A percentile compares a stretch with the other conserved stretches of the same genome.
Evolutionary conservation across 2,113 vertebrate genomes (phyloP).

Genomic region (Salvelinus sp.): DNA sequence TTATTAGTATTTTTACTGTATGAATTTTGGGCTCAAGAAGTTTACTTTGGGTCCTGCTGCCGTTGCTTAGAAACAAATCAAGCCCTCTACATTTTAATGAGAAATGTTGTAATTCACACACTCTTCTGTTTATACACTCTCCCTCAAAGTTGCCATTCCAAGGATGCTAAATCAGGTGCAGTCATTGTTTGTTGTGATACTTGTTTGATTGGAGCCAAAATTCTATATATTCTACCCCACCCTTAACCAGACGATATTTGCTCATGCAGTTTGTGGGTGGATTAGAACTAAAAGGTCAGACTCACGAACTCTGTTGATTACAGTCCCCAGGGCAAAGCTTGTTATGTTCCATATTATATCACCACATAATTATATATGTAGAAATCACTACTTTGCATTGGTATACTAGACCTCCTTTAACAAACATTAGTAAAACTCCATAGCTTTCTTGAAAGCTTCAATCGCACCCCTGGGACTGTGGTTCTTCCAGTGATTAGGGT

Average conservation of each 20-base stretch:
- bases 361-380: conserved; percentile 27
- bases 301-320: conserved; percentile 18
- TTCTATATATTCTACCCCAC: not conserved
- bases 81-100: conserved; percentile 52
- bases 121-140: conserved; percentile 40
- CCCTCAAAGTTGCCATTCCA: conserved; percentile 25
- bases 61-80: conserved; percentile 59
- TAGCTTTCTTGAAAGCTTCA: conserved; percentile 57
- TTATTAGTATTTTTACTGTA: too few relatives aligned
- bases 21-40: too few relatives aligned
- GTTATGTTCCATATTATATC: conserved; percentile 38
- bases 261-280: not conserved
- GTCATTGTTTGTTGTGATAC: not conserved
- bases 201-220: conserved; percentile 2
- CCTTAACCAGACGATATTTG: not conserved
- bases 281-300: not conserved
- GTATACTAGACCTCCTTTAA: conserved; percentile 1
- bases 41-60: conserved; percentile 15
- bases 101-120: conserved; percentile 37
- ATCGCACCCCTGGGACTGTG: conserved; percentile 47
- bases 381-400: conserved; percentile 22
- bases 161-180: conserved; percentile 18
- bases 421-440: conserved; percentile 52
- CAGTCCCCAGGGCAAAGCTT: conserved; percentile 6
- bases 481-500: conserved; percentile 67